Base-by-base conservation (phyloP, 2,888 invertebrate species). In the Pheosia gnoma region DNA sequence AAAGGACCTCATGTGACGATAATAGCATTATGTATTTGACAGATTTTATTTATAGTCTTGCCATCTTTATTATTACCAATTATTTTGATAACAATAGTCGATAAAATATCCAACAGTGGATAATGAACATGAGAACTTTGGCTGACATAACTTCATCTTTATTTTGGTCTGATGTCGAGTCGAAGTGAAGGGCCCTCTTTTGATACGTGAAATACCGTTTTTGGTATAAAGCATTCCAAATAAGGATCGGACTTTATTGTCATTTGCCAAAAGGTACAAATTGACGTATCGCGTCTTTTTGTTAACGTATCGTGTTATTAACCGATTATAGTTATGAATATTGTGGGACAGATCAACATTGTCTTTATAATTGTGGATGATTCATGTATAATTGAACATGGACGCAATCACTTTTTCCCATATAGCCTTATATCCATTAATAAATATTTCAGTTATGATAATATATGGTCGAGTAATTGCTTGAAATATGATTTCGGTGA, bases 401-500 rank as follows among this genome's bases (percentile, higher is more conserved):
- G 57, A 52, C 54, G 47, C 39, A 65, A 62, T 63, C 0, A 52
- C 63, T 67, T 65, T 68, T 68, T 66, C 61, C 55, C 62, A 59
- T 71, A 59, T 53, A 52, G 58, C 55, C 52, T 61, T 51, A 62
- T 43, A 75, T 72, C 71, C 77, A 71, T 76, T 69, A 77, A 81
- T 82, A 80, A 80, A 82, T 83, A 79, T 83, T 84, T 82, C 69
- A 79, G 76, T 80, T 77, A 83, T 80, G 80, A 78, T 80, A 81
- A 81, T 82, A 65, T 67, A 69, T 64, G 68, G 64, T 70, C 72
- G 67, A 79, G 79, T 74, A 74, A 77, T 81, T 77, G 66, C 65
- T 79, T 78, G 70, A 85, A 78, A 79, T 79, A 81, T 75, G 76
- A 67, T 69, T 62, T 68, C 70, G 73, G 70, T 81, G 81, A 82